Percentiles rank a stretch among this genome's conserved stretches.
phyloP scores from a whole-genome alignment of 64 coral and sea anemone genomes.

The Orbicella faveolata region DNA sequence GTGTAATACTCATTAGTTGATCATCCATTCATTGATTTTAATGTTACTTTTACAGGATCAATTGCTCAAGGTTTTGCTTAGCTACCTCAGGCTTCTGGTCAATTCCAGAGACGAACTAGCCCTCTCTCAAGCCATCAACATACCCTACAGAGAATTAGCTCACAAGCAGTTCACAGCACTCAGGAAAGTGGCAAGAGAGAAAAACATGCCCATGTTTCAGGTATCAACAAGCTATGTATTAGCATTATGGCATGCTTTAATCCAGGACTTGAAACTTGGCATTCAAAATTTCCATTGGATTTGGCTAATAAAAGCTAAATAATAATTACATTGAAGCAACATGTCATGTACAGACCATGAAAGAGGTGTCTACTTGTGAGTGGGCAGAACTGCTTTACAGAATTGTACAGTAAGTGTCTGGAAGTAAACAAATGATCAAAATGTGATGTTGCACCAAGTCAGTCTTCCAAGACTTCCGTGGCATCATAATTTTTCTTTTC shows the following conservation, averaged over 20 bases:
- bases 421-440: too few species aligned
- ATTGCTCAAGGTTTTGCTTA: slow-evolving; percentile 54
- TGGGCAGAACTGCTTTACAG: too few species aligned
- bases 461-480: too few species aligned
- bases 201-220: slow-evolving; percentile 91
- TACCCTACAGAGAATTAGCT: slow-evolving; percentile 63
- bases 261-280: too few species aligned
- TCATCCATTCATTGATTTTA: too few species aligned
- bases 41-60: slow-evolving; percentile 28
- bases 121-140: slow-evolving; percentile 71
- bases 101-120: slow-evolving; percentile 89
- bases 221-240: slow-evolving; percentile 1
- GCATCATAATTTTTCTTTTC: not conserved
- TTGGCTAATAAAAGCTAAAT: too few species aligned
- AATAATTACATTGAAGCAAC: too few species aligned
- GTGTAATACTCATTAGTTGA: too few species aligned
- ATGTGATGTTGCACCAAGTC: too few species aligned
- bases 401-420: too few species aligned
- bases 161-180: slow-evolving; percentile 73
- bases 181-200: slow-evolving; percentile 67
- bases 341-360: not conserved
- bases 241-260: too few species aligned
- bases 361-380: not conserved
- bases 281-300: too few species aligned
- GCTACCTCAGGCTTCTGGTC: slow-evolving; percentile 72